Evolutionary conservation across 64 coral and sea anemone species (phyloP).

Genomic region (Actinia tenebrosa): DNA sequence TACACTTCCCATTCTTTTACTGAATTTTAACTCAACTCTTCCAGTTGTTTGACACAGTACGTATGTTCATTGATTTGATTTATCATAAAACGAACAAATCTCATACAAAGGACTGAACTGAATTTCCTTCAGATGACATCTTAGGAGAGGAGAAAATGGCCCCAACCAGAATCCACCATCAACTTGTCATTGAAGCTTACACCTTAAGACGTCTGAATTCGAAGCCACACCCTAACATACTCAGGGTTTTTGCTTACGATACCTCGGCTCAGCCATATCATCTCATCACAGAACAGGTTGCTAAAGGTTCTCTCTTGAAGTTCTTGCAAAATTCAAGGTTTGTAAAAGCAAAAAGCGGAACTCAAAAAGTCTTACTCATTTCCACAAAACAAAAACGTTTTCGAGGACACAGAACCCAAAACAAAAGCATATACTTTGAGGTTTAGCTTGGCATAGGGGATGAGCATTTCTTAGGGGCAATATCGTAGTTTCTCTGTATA

Average conservation of each 20-base stretch:
- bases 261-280: slow-evolving; percentile 36
- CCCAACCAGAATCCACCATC: not conserved
- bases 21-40: not conserved
- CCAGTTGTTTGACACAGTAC: no score
- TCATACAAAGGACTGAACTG: no score
- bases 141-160: not conserved
- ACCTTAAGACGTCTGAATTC: slow-evolving; percentile 6
- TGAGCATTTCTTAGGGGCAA: no score
- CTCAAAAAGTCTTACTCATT: no score
- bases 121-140: not conserved
- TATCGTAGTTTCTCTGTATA: no score
- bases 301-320: slow-evolving; percentile 25
- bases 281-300: slow-evolving; percentile 29
- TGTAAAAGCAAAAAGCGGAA: not conserved
- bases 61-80: no score
- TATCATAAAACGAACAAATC: no score
- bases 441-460: no score
- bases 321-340: slow-evolving; percentile 22
- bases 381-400: no score
- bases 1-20: not conserved
- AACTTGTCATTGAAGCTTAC: slow-evolving; percentile 27
- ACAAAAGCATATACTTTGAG: no score
- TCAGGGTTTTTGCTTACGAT: slow-evolving; percentile 20
- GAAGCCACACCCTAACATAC: slow-evolving; percentile 30
- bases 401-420: no score